Evolutionary conservation across 2,888 invertebrate species (phyloP), one percentile per base, ranked within the genome.

Genomic region (Gisinianus flammeolus): DNA sequence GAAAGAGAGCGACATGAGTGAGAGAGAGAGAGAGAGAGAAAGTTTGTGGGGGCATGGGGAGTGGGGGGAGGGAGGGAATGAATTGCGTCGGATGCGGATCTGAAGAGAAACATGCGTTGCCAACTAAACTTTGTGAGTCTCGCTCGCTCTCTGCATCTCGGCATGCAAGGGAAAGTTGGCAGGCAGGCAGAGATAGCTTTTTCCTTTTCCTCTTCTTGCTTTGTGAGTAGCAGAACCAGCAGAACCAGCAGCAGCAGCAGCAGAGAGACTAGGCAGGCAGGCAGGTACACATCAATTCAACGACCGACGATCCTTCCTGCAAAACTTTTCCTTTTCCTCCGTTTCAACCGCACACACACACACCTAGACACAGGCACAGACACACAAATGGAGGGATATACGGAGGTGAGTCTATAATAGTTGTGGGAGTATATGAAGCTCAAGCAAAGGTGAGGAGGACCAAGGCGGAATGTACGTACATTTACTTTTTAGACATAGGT

Each of bases 51-150:
- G 10, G 12, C 56, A 12, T 3, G n/a, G n/a, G 58, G 72, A 12
- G 3, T 62, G 5, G 6, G 6, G 62, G 1, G 62, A 62, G 26
- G 28, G 28, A 62, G 62, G 26, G 58, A 62, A 62, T 62, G 64
- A 73, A 35, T 73, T 62, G 73, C 35, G 73, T 62, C 35, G 73
- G 73, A 62, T 73, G 73, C 62, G 33, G 73, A 73, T 62, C 56
- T 62, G 73, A 73, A 64, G 73, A 62, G 62, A 30, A 73, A 73
- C 73, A 73, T 73, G 62, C 62, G 62, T 73, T 62, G 31, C 62
- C 54, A 70, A 69, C 22, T 26, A 24, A 62, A 62, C 62, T 22
- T n/a, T 6, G 44, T 10, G 44, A 44, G 44, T 10, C 8, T 54
- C 19, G n/a, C 54, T 54, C n/a, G 54, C 54, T 54, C 6, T 19